These are phyloP conservation scores for Charadrius vociferus DNA, from an alignment of 2,113 vertebrate species.

Conservation along the genomic window DNA sequence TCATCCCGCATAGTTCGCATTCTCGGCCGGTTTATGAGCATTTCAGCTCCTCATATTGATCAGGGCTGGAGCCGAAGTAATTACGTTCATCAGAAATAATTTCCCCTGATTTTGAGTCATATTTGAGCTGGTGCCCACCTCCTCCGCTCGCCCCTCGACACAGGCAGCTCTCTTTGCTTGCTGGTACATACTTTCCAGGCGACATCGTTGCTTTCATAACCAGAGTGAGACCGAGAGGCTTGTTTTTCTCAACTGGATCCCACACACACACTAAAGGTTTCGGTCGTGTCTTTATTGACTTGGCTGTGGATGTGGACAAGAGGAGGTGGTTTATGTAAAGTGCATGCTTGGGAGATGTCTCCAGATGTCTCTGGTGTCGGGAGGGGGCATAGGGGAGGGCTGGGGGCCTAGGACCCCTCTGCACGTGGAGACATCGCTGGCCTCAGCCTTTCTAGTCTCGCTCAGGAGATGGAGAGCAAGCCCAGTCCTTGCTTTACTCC, in stretches of 20 bases:
- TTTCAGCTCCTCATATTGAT: slow-evolving; percentile 64
- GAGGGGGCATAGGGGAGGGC: background rate
- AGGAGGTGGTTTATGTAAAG: background rate
- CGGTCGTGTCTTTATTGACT: background rate
- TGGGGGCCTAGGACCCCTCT: background rate
- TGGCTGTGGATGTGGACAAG: background rate
- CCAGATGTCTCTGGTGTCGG: background rate
- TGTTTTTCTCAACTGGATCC: slow-evolving; percentile 52
- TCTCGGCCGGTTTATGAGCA: slow-evolving; percentile 46
- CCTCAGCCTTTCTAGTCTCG: background rate
- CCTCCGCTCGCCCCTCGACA: background rate
- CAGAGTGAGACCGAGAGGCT: background rate
- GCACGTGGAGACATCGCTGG: background rate
- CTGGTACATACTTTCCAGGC: slow-evolving; percentile 69
- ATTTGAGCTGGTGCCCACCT: slow-evolving; percentile 29
- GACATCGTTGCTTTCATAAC: slow-evolving; percentile 67
- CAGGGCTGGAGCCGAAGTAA: slow-evolving; percentile 69
- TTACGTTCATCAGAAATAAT: slow-evolving; percentile 66
- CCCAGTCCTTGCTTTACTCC: background rate
- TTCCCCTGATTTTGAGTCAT: slow-evolving; percentile 70
- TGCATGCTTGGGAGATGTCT: background rate
- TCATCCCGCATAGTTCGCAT: slow-evolving; percentile 58
- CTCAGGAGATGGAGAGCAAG: background rate
- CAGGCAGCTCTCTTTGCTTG: slow-evolving; percentile 24
- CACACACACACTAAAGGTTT: background rate